These are phyloP conservation scores for Tiphia femorata DNA, from an alignment of 2,888 invertebrate genomes.

Conservation along the genomic window DNA sequence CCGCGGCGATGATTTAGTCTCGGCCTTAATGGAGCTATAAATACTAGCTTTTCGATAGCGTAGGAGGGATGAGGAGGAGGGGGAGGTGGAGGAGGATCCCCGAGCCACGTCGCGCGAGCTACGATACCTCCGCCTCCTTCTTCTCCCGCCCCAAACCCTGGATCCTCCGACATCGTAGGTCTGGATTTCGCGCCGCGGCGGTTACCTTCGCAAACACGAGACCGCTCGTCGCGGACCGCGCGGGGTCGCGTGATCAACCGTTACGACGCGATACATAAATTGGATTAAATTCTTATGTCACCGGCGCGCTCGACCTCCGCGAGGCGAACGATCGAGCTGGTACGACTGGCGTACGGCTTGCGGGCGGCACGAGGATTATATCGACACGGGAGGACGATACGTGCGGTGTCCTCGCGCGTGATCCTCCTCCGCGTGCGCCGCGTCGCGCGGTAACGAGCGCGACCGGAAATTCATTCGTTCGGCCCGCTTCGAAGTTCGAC, in stretches of 20 bases:
- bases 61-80: too few species aligned
- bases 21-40: conserved; percentile 75
- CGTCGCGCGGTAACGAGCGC: too few species aligned
- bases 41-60: conserved; percentile 73
- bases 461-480: too few species aligned
- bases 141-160: conserved; percentile 23
- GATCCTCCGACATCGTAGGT: conserved; percentile 36
- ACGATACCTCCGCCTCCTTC: neutral
- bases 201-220: conserved; percentile 26
- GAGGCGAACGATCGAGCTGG: too few species aligned
- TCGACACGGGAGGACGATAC: too few species aligned
- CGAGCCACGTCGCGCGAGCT: conserved; percentile 31
- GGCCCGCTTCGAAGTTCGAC: too few species aligned
- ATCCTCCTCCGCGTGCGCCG: too few species aligned
- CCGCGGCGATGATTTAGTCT: conserved; percentile 73
- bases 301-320: conserved; percentile 31
- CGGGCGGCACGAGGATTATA: neutral
- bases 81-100: conserved; percentile 54
- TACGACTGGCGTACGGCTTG: too few species aligned
- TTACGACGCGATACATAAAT: neutral
- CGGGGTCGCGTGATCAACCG: conserved; percentile 10
- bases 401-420: too few species aligned
- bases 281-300: neutral
- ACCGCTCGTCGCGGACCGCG: conserved; percentile 9
- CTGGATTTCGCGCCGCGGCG: conserved; percentile 37